Evolutionary conservation across 64 coral and sea anemone species (phyloP).

Genomic region (Astreopora myriophthalma): DNA sequence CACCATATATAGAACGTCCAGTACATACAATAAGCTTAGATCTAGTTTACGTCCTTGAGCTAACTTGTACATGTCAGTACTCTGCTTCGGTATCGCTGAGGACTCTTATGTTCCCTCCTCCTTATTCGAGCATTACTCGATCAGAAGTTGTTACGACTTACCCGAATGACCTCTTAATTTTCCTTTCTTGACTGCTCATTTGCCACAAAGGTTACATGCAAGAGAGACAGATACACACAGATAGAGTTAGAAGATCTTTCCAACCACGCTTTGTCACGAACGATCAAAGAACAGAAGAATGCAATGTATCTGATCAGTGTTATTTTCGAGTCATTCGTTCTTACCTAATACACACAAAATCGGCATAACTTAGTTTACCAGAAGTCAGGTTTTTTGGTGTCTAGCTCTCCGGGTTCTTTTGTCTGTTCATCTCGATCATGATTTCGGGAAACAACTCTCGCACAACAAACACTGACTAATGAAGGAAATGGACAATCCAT

Average conservation of each 20-base stretch:
- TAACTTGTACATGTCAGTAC: no score
- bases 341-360: slow-evolving; percentile 59
- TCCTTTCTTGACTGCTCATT: slow-evolving; percentile 47
- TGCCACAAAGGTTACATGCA: neutral
- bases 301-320: neutral
- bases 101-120: no score
- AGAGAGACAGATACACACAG: neutral
- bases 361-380: slow-evolving; percentile 8
- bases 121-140: no score
- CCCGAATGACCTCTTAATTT: slow-evolving; percentile 33
- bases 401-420: neutral
- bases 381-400: neutral
- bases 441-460: neutral
- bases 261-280: neutral
- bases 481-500: slow-evolving; percentile 19
- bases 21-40: no score
- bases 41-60: no score
- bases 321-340: neutral
- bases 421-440: neutral
- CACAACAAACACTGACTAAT: no score
- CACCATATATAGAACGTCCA: no score
- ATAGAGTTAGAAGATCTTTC: neutral
- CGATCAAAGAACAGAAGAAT: neutral
- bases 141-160: neutral
- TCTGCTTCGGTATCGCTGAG: no score